Base-by-base conservation (phyloP, 2,888 invertebrate species). In the Nycteola revayana region DNA sequence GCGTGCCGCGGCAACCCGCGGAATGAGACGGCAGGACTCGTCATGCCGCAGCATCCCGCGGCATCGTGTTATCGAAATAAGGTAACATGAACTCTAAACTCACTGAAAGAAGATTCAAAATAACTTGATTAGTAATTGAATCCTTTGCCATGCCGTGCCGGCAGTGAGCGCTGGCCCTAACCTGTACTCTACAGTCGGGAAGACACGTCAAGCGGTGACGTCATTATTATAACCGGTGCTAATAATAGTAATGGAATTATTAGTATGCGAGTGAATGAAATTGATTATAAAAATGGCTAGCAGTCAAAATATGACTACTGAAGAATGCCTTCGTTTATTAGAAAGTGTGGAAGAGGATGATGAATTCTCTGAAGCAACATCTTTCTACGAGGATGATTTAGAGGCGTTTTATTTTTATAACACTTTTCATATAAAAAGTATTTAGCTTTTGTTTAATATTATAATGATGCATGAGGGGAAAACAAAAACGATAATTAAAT, bases 151-250 rank as follows among this genome's bases (percentile, higher is more conserved):
- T n/a, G n/a, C n/a, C n/a, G n/a, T n/a, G n/a, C n/a, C n/a, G n/a
- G n/a, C n/a, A n/a, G n/a, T n/a, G n/a, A n/a, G n/a, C n/a, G n/a
- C n/a, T n/a, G n/a, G n/a, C n/a, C n/a, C n/a, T n/a, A n/a, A n/a
- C 34, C 28, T 36, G 36, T 31, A 36, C 36, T 30, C 36, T 31
- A 36, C 36, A 34, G 34, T 7, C 34, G 31, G 36, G 26, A 36
- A 36, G 10, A 8, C 17, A 30, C 36, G 31, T 31, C 31, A 31
- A 31, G 30, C 31, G 36, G 36, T 36, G 36, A 36, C 36, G 30
- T 31, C 31, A 31, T 36, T 32, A 37, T 37, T 37, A 37, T 37
- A 32, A 37, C 32, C 28, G 32, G 36, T 32, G 36, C 24, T 37
- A 37, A 37, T 37, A 36, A 31, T 27, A 27, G 11, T 10, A 25